Evolutionary conservation across 2,888 invertebrate genomes (phyloP).

Genomic region (Callyntrura guangdongensis): DNA sequence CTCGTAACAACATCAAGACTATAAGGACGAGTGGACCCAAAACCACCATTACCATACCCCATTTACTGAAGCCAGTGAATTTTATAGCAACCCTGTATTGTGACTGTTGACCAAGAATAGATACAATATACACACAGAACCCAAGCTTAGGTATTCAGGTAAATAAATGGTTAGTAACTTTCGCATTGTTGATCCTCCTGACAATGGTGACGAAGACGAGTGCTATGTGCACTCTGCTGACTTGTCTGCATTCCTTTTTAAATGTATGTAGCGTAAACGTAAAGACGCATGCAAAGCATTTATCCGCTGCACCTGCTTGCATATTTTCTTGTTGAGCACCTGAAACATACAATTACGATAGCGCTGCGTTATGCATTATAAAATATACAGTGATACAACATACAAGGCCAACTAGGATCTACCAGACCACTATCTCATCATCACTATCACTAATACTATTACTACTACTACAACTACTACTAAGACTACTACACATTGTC

Average conservation of each 20-base stretch:
- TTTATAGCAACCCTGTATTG: neutral
- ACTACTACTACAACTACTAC: neutral
- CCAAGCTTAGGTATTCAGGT: neutral
- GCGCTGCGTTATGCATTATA: neutral
- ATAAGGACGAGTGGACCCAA: too few relatives aligned
- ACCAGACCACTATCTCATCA: too few relatives aligned
- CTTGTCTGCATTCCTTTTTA: constrained; percentile 56
- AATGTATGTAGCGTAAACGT: neutral
- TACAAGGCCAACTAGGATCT: neutral
- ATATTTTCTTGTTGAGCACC: constrained; percentile 68
- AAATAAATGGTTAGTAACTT: constrained; percentile 39
- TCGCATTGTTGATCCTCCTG: constrained; percentile 37
- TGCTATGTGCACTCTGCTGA: constrained; percentile 29
- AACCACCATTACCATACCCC: neutral
- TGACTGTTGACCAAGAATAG: constrained; percentile 29
- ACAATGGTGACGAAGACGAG: constrained; percentile 15
- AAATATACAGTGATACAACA: neutral
- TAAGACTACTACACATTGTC: neutral
- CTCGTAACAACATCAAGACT: too few relatives aligned
- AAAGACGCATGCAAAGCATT: constrained; percentile 2
- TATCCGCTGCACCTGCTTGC: constrained; percentile 68
- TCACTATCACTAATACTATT: too few relatives aligned
- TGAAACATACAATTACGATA: constrained; percentile 70
- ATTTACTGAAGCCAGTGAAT: neutral
- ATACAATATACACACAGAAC: neutral